Evolutionary conservation across 2,113 vertebrate genomes (phyloP), one percentile per base, ranked within the genome.

Genomic region (Asarcornis scutulata): DNA sequence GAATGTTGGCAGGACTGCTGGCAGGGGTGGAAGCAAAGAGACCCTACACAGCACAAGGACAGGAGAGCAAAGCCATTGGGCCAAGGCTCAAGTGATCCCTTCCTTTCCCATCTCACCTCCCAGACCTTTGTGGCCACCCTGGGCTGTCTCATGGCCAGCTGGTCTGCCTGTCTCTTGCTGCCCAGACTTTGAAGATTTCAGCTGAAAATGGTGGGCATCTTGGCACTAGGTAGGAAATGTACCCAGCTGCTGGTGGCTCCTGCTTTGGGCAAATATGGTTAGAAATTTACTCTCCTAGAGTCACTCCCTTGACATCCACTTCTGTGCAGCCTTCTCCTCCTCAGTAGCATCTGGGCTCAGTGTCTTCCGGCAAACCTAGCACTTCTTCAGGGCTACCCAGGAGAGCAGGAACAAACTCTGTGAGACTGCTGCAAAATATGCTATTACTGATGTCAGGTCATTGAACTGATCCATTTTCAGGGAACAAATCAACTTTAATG

Each of bases 21-120:
- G 34, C 40, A 73, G 71, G 32, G 25, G 2, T 42, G 22, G 32
- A 26, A 82, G 80, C 75, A 46, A 48, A 59, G 13, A 18, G 50
- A 64, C n/a, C 1, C 0, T 0, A 42, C 63, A 56, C 71, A 59
- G 23, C 58, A 76, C 13, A 56, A 38, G 50, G 50, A 21, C 31
- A 34, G 56, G 38, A 59, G 27, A 68, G 23, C 0, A 0, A 15
- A 0, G 15, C 23, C 44, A 6, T 62, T n/a, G n/a, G 25, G 34
- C 44, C 34, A 31, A 36, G 69, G 22, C 22, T 81, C 42, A 13
- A 10, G 11, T 21, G 56, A 50, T 27, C 5, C 23, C 40, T 66
- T 52, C 17, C 20, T 26, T 22, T 62, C 36, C 21, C 11, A 4
- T 32, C 18, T 31, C 14, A 1, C 32, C 17, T 60, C 46, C 36